Percentiles rank a stretch among this genome's conserved stretches.
These are phyloP conservation scores for Oscheius myriophilus DNA, from an alignment of 2,888 invertebrate genomes.

Conservation along the genomic window DNA sequence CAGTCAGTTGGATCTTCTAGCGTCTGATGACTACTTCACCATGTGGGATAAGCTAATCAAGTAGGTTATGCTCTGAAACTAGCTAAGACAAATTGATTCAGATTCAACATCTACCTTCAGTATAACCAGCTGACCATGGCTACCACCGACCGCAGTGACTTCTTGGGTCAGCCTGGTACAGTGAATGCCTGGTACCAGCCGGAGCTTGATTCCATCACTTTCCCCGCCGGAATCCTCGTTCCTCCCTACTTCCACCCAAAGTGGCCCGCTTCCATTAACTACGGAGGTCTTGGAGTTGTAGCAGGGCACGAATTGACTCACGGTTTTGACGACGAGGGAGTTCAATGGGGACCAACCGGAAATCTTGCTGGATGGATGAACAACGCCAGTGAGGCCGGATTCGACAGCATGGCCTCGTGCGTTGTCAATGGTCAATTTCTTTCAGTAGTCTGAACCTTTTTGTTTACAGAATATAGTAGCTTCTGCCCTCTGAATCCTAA, in stretches of 20 bases:
- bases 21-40: constrained; percentile 47
- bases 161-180: constrained; percentile 60
- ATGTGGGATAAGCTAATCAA: constrained; percentile 45
- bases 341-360: constrained; percentile 62
- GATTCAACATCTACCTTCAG: constrained; percentile 48
- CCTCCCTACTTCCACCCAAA: constrained; percentile 62
- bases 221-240: constrained; percentile 66
- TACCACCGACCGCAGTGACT: constrained; percentile 54
- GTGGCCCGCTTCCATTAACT: constrained; percentile 73
- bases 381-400: constrained; percentile 34
- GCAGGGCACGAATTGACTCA: constrained; percentile 97
- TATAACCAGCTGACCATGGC: constrained; percentile 45
- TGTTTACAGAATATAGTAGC: constrained; percentile 42
- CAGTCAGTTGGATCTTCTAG: constrained; percentile 32
- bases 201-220: constrained; percentile 65
- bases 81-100: constrained; percentile 2
- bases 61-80: constrained; percentile 8
- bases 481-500: constrained; percentile 55
- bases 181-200: constrained; percentile 68
- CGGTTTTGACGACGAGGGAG: constrained; percentile 84
- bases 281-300: constrained; percentile 95
- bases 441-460: neutral
- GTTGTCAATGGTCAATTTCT: constrained; percentile 44
- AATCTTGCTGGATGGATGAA: constrained; percentile 58
- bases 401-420: constrained; percentile 57